Evolutionary conservation across 2,797 vertebrate species (phyloP), one percentile per base, ranked within the genome.

Genomic region (Chiroxiphia lanceolata): DNA sequence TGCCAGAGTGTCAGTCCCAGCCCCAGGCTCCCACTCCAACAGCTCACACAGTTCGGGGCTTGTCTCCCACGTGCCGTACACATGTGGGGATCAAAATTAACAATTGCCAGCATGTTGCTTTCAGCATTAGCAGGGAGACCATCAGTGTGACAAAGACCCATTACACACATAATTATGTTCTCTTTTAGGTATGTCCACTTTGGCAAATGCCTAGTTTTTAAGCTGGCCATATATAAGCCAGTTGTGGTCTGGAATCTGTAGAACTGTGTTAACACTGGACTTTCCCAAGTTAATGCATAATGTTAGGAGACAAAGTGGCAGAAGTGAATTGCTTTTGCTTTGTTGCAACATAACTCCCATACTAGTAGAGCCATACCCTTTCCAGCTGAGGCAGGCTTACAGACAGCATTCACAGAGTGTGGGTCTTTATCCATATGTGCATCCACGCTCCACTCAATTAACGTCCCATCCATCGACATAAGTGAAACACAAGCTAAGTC

Each of bases 61-160:
- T 5, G n/a, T 26, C 21, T n/a, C 40, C 50, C 31, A 19, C 0
- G 0, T 15, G 47, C 20, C 4, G 0, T 15, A 13, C 18, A 6
- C 0, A 0, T 10, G 36, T 38, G 26, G n/a, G 42, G 23, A 34
- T 26, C 64, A 53, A 20, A 81, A n/a, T 20, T 4, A 63, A 36
- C 2, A 15, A 27, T 7, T 7, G 3, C 11, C 68, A 38, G 10
- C 7, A 10, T 1, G 29, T 3, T 65, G 31, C 38, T 36, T 50
- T 64, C 86, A 75, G 64, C 20, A 2, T 44, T 8, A 38, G 13
- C 11, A 48, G 29, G 29, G 53, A 83, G 44, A 44, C 34, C 23
- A 22, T 21, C 40, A 29, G 29, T 9, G 0, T 8, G 64, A 40
- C 63, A 61, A 50, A 17, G 23, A 59, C 51, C 53, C 29, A 3